Base-by-base conservation (phyloP, 2,888 invertebrate species). In the Minunthozetes semirufus region DNA sequence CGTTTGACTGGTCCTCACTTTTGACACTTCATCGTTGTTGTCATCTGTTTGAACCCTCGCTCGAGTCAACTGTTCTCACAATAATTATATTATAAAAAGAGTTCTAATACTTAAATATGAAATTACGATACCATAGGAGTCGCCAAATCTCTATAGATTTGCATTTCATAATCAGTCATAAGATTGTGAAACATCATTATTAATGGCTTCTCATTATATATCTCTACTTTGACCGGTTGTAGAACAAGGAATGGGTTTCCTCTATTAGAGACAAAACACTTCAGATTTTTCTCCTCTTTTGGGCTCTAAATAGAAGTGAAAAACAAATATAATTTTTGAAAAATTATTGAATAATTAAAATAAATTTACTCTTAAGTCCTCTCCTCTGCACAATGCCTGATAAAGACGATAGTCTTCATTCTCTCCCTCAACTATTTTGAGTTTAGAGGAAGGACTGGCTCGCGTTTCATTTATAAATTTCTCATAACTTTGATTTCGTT, bases 141-240 rank as follows among this genome's bases (percentile, higher is more conserved):
- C n/a, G 79, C 79, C 42, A 78, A 74, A 19, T 79, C 77, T 75
- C 72, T 77, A 19, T 78, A 68, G 4, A 72, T 33, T 8, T 77
- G 75, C 8, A 76, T 74, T 61, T 80, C 79, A 9, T 76, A 73
- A 3, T 78, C 94, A 77, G 87, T 88, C 82, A 99, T 87, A 11
- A 95, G 90, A 78, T 94, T 89, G 82, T 95, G 90, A 84, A 89
- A 97, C 73, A 96, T 85, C 42, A 89, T 88, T 78, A 98, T 89
- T 80, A 89, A 88, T 0, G 97, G 97, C 46, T 90, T 86, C 29
- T 88, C 83, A 81, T 86, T 87, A 73, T 90, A 89, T 80, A 90
- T 88, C 82, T 92, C 91, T 81, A 94, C 92, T 75, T 77, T 79
- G 76, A 93, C 86, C 0, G 92, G 93, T 0, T 88, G 92, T 73